phyloP scores from a whole-genome alignment of 2,113 vertebrate species.

The Sinocyclocheilus anophthalmus region DNA sequence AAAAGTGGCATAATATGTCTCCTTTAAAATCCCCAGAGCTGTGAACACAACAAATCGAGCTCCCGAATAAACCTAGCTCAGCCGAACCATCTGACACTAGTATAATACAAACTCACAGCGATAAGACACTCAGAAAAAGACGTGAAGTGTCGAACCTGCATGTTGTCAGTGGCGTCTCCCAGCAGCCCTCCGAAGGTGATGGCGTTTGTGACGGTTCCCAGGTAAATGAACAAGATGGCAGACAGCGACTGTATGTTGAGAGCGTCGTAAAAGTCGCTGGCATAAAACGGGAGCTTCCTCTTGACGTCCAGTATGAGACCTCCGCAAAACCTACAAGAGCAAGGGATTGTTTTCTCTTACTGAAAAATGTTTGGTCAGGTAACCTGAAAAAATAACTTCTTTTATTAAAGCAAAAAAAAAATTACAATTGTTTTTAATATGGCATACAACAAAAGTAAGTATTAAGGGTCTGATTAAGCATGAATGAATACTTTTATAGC shows the following conservation, averaged over 20 bases:
- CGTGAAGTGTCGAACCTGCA: constrained; percentile 83
- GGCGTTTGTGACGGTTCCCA: constrained; percentile 96
- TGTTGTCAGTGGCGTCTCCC: constrained; percentile 95
- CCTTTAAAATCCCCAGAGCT: not conserved
- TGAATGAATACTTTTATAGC: no score
- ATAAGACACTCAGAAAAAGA: not conserved
- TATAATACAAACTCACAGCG: not conserved
- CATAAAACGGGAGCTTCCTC: constrained; percentile 92
- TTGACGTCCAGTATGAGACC: constrained; percentile 93
- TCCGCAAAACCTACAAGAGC: constrained; percentile 85
- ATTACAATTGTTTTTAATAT: not conserved
- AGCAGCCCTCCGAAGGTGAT: constrained; percentile 98
- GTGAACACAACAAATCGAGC: not conserved
- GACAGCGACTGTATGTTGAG: constrained; percentile 95
- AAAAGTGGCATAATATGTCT: no score
- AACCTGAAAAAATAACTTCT: not conserved
- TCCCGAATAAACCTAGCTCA: not conserved
- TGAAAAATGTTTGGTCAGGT: not conserved
- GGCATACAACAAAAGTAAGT: not conserved
- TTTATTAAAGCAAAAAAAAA: no score
- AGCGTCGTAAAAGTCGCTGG: constrained; percentile 93
- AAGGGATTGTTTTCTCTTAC: not conserved
- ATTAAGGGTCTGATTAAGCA: no score
- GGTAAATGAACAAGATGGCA: constrained; percentile 94
- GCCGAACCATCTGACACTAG: not conserved